Percentiles rank a stretch among this genome's conserved stretches.
These are phyloP conservation scores for Acanthurus lineatus DNA, from an alignment of 2,797 vertebrate species.

Conservation along the genomic window DNA sequence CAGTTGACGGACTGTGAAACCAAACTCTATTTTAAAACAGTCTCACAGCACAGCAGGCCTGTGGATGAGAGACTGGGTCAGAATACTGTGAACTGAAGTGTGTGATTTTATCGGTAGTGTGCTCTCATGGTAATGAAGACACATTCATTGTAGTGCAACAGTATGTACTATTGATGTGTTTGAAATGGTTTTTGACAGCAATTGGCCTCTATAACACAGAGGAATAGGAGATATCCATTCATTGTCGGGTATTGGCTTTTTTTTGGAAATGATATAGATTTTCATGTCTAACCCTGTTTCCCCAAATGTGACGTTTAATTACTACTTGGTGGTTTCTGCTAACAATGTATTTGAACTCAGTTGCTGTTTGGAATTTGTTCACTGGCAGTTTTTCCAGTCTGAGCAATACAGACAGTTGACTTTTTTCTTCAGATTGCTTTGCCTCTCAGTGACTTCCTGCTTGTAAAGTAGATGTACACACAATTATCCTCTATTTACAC, in stretches of 20 bases:
- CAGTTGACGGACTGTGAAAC: too few species aligned
- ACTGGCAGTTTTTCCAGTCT: neutral
- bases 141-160: neutral
- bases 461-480: too few species aligned
- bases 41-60: neutral
- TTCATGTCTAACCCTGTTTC: neutral
- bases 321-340: neutral
- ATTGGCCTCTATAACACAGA: neutral
- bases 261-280: neutral
- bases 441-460: too few species aligned
- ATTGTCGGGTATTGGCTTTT: neutral
- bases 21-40: too few species aligned
- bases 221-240: neutral
- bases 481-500: too few species aligned
- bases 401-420: neutral
- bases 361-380: neutral
- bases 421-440: too few species aligned
- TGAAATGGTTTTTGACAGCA: neutral
- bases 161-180: neutral
- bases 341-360: neutral
- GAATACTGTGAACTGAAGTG: neutral
- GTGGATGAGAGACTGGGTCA: neutral
- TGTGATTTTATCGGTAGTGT: neutral
- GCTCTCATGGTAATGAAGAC: neutral
- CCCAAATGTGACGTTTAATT: neutral